Base-by-base conservation (phyloP, 2,888 invertebrate species). In the Melinaea menophilus region DNA sequence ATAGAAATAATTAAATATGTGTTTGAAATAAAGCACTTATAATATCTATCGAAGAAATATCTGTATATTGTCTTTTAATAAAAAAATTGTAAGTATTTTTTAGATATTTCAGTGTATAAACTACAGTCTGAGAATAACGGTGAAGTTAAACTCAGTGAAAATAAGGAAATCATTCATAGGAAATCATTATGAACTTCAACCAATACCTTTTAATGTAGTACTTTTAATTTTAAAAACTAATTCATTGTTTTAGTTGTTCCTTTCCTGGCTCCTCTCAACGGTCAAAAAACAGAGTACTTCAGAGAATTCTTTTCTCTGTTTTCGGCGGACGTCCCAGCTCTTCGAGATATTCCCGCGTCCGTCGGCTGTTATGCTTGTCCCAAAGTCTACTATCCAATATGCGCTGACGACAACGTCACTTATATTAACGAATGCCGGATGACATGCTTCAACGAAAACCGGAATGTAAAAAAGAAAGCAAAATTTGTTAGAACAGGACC, bases 381-480 rank as follows among this genome's bases (percentile, higher is more conserved):
- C 0, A 69, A 63, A 2, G 73, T 82, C 0, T 83, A 80, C 47
- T 59, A 63, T 0, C 83, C 83, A 0, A 62, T 82, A 0, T 83
- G 83, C 54, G 83, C 69, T 0, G 63, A 64, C 1, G 79, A 83
- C 11, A 77, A 77, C 7, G 46, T 47, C 0, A 83, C 83, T 0
- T 83, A 83, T 22, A 56, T 73, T 0, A 83, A 79, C 9, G 80
- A 81, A 66, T 83, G 82, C 13, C 68, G 64, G 3, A 12, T 82
- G 59, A 58, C 46, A 1, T 82, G 82, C 47, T 31, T 5, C 1
- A 81, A 81, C 61, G 51, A 51, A 4, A 62, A 71, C 3, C 61
- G 60, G 41, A 66, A 65, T 1, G 68, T 59, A 9, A 57, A 63
- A 2, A 54, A 51, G 3, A 57, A 59, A 5, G 69, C 62, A 13